Evolutionary conservation across 2,888 invertebrate species (phyloP).

Genomic region (Phytoseiulus persimilis): DNA sequence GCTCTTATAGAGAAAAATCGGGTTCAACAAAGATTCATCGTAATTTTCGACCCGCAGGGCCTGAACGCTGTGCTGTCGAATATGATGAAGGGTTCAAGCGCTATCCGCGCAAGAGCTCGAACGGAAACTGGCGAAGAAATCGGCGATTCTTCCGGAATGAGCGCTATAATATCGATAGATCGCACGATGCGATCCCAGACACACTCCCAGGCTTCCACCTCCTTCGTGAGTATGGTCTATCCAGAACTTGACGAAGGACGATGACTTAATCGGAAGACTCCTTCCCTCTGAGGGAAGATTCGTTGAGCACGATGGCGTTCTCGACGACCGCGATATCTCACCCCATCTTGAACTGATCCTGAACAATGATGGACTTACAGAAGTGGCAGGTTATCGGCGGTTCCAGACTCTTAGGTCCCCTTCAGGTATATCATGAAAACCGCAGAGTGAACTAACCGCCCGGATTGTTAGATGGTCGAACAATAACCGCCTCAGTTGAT

Average conservation of each 20-base stretch:
- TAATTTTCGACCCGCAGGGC: constrained; percentile 45
- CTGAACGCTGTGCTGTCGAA: constrained; percentile 33
- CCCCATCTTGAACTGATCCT: neutral
- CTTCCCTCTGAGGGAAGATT: too few relatives aligned
- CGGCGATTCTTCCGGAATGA: constrained; percentile 32
- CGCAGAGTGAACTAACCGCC: neutral
- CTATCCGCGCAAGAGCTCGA: neutral
- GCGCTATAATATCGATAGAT: constrained; percentile 28
- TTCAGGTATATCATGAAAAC: constrained; percentile 12
- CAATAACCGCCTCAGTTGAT: too few relatives aligned
- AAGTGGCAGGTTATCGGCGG: constrained; percentile 21
- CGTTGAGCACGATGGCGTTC: too few relatives aligned
- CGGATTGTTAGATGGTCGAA: neutral
- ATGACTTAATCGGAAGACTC: too few relatives aligned
- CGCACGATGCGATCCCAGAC: constrained; percentile 21
- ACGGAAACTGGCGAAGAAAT: constrained; percentile 36
- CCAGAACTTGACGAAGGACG: too few relatives aligned
- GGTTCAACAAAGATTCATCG: constrained; percentile 46
- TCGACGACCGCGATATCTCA: too few relatives aligned
- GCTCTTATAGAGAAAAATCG: too few relatives aligned
- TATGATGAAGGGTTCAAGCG: constrained; percentile 7
- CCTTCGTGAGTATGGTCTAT: neutral
- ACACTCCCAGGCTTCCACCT: constrained; percentile 32
- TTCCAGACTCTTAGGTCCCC: constrained; percentile 12
- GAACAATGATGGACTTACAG: neutral